A percentile compares a stretch with the other conserved stretches of the same genome.
Conservation (phyloP, 1,140 invertebrate genomes). For the Zaprionus ornatus region DNA sequence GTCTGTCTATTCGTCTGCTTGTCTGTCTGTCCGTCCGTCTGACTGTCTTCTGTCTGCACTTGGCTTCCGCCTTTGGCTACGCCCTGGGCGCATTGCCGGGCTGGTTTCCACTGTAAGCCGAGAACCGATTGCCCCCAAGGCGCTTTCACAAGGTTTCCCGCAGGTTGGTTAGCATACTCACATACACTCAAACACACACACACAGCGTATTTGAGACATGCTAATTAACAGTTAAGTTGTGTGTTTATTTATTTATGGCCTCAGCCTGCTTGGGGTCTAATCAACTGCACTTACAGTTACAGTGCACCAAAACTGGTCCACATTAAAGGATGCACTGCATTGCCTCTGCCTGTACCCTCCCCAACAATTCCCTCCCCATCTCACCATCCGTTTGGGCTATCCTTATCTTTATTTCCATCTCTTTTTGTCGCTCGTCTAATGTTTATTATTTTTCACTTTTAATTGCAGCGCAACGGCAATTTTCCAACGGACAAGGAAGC, state of each 20-base stretch:
- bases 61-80: conserved; percentile 47
- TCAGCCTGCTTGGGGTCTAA: conserved; percentile 19
- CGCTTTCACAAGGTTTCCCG: conserved; percentile 58
- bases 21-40: neutral
- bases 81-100: conserved; percentile 9
- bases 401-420: conserved; percentile 4
- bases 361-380: neutral
- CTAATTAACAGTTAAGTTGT: conserved; percentile 57
- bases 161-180: conserved; percentile 24
- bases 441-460: conserved; percentile 63
- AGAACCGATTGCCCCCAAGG: conserved; percentile 23
- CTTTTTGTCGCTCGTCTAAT: conserved; percentile 44
- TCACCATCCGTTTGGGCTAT: neutral
- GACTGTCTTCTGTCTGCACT: conserved; percentile 24
- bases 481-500: conserved; percentile 49
- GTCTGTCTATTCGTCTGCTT: neutral
- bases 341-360: neutral
- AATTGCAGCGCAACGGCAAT: conserved; percentile 64
- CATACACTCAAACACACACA: conserved; percentile 11
- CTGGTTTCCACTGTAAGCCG: conserved; percentile 29
- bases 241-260: conserved; percentile 50
- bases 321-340: conserved; percentile 52
- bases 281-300: conserved; percentile 59
- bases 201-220: conserved; percentile 25
- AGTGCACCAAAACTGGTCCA: conserved; percentile 34